phyloP scores from a whole-genome alignment of 2,113 vertebrate species.

The Nansenia antarctica region DNA sequence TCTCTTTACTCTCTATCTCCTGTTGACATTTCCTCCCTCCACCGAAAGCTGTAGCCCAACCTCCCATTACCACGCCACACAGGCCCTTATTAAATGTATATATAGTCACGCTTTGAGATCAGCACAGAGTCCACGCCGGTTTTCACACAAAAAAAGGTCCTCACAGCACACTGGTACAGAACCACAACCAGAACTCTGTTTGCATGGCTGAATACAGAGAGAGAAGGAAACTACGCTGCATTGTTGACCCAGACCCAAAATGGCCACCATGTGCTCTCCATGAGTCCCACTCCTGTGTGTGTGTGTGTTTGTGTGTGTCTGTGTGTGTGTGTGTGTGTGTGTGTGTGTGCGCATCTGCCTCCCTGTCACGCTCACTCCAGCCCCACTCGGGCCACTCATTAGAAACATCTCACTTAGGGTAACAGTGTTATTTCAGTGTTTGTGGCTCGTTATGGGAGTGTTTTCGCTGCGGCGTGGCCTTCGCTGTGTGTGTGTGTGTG shows the following conservation, averaged over 20 bases:
- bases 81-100: slow-evolving; percentile 83
- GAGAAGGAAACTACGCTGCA: background rate
- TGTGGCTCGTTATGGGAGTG: slow-evolving; percentile 69
- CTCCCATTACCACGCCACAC: slow-evolving; percentile 73
- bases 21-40: slow-evolving; percentile 69
- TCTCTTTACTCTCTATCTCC: slow-evolving; percentile 60
- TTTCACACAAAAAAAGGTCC: slow-evolving; percentile 67
- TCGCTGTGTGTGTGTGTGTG: slow-evolving; percentile 34
- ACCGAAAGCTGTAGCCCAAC: slow-evolving; percentile 66
- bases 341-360: background rate
- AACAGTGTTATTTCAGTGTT: slow-evolving; percentile 72
- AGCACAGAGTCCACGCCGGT: slow-evolving; percentile 44
- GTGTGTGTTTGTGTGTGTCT: background rate
- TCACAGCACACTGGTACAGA: slow-evolving; percentile 11
- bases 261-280: background rate
- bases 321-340: background rate
- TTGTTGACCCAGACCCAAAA: slow-evolving; percentile 45
- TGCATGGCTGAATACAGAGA: slow-evolving; percentile 20
- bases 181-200: slow-evolving; percentile 39
- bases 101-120: slow-evolving; percentile 75
- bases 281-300: background rate
- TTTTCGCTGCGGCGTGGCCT: slow-evolving; percentile 61
- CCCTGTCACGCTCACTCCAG: slow-evolving; percentile 37
- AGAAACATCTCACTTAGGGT: slow-evolving; percentile 71
- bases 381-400: slow-evolving; percentile 49